These are phyloP conservation scores for Sorex araneus DNA, from an alignment of 2,113 vertebrate genomes.

Conservation along the genomic window DNA sequence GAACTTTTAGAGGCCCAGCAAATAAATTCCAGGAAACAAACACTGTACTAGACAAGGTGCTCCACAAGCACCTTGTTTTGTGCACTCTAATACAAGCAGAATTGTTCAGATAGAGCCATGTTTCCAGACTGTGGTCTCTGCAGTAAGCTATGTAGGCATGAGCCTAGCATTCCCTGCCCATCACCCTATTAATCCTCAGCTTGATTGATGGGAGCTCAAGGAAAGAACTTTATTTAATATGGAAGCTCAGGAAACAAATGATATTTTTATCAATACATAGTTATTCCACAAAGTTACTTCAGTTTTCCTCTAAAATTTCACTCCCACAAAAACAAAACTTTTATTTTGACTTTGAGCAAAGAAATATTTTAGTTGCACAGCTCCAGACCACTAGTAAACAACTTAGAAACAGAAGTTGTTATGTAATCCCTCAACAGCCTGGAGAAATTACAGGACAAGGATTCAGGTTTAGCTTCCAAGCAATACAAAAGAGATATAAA, in stretches of 20 bases:
- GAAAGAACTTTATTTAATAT: too few species aligned
- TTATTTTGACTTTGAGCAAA: conserved; percentile 7
- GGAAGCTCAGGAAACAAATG: not conserved
- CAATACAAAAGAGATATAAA: conserved; percentile 80
- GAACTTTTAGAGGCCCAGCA: not conserved
- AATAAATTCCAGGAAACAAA: not conserved
- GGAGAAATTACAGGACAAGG: conserved; percentile 25
- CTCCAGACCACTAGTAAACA: not conserved
- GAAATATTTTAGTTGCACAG: not conserved
- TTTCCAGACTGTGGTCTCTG: too few species aligned
- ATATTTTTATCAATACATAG: not conserved
- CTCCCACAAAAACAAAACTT: conserved; percentile 1
- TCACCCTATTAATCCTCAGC: too few species aligned
- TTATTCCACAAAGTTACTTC: not conserved
- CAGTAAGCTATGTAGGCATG: not conserved
- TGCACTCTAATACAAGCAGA: not conserved
- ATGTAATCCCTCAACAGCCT: not conserved
- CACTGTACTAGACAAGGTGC: not conserved
- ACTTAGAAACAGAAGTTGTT: conserved; percentile 36
- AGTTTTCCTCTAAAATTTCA: conserved; percentile 10
- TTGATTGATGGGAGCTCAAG: too few species aligned
- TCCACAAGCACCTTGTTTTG: not conserved
- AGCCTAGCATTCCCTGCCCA: not conserved
- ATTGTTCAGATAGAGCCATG: not conserved
- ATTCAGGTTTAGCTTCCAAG: conserved; percentile 43